phyloP scores from a whole-genome alignment of 2,888 invertebrate genomes.

The Esperia sulphurella region DNA sequence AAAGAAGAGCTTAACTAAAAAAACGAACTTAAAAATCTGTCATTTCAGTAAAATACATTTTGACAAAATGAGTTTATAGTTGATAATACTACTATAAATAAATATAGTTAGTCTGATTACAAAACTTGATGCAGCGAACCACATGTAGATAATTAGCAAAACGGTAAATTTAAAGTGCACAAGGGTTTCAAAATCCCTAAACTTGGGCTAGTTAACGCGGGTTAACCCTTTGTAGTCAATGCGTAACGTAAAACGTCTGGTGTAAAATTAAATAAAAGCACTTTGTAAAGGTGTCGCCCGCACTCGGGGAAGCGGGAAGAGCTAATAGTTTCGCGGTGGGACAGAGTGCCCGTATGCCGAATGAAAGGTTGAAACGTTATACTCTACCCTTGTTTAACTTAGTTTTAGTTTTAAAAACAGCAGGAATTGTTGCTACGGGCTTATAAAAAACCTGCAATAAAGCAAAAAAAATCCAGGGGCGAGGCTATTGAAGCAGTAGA shows the following conservation, averaged over 20 bases:
- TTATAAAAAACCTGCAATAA: background rate
- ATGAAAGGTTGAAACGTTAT: constrained; percentile 5
- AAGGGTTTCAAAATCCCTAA: constrained; percentile 25
- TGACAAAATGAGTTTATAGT: background rate
- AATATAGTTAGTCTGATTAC: no score
- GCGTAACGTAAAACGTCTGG: constrained; percentile 50
- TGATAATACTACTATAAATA: no score
- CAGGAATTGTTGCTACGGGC: background rate
- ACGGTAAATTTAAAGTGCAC: constrained; percentile 4
- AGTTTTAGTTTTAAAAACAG: background rate
- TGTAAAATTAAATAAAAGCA: constrained; percentile 66
- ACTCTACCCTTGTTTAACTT: constrained; percentile 13
- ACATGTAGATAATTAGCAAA: background rate
- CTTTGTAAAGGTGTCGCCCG: constrained; percentile 68
- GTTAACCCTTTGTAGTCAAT: constrained; percentile 33
- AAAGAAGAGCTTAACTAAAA: no score
- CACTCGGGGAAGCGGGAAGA: constrained; percentile 24
- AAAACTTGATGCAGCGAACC: no score
- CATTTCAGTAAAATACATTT: no score
- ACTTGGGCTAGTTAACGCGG: constrained; percentile 40
- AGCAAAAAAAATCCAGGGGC: no score
- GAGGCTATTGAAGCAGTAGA: no score
- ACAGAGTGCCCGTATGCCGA: constrained; percentile 35
- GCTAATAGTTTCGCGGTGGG: constrained; percentile 15
- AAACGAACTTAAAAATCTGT: no score